Base-by-base conservation (phyloP, 2,113 vertebrate species). In the Pterophyllum scalare region DNA sequence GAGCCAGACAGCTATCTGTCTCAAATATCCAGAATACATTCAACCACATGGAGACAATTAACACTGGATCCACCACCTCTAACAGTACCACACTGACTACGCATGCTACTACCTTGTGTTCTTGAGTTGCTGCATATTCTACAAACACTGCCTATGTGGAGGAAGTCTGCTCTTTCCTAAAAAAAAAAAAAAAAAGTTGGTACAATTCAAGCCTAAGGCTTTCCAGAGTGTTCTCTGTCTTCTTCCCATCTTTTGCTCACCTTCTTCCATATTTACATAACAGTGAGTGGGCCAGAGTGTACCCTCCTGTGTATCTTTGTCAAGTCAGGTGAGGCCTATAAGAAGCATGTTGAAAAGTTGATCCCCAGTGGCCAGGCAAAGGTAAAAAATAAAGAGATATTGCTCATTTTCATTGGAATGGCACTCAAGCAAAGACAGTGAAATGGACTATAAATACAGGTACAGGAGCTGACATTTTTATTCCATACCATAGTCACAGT, bases 391-490 rank as follows among this genome's bases (percentile, higher is more conserved):
- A 78, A 90, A 90, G 83, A 90, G 75, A 87, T 84, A 83, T 70
- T 83, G 80, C 77, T 92, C 80, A 86, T 91, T 92, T 92, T 91
- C 90, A 87, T 87, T 87, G 85, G 76, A 52, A 57, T 57, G 62
- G 83, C 78, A 75, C 84, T 89, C 79, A 80, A 82, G 88, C 84
- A 88, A 87, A 92, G 76, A 87, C 26, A 81, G 79, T 78, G 75
- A 89, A 88, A 88, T 75, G 81, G 76, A 62, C 86, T 38, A 88
- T 92, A 94, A 90, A 92, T 91, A 93, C 86, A 84, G 40, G 81
- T 56, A 31, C 40, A 59, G 81, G 54, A 52, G 70, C 75, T 90
- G 89, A 89, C 91, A 78, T 87, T 92, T 93, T 89, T 84, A 90
- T 88, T 88, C 77, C 70, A 59, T 80, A 88, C 81, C 85, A 92